Evolutionary conservation across 2,113 vertebrate species (phyloP), one percentile per base, ranked within the genome.

Genomic region (Corynorhinus townsendii): DNA sequence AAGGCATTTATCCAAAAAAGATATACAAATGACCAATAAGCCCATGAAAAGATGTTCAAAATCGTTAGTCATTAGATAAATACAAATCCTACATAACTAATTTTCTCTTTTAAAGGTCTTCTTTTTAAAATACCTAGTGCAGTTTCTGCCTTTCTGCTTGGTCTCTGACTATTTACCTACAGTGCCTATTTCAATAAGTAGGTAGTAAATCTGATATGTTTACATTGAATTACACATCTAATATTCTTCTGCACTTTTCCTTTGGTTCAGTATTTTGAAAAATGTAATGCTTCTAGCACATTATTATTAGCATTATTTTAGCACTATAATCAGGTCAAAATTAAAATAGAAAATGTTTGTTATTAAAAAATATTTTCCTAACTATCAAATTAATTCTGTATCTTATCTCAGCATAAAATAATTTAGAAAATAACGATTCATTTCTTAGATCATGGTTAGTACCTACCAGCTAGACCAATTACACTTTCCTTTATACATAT

Each of bases 341-440:
- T 86, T 86, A 69, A 92, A 92, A 77, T 81, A 16, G 11, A 81
- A 95, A 89, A 59, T 75, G 66, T 38, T 94, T 75, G 66, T 40
- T 94, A 87, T 56, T 91, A 19, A 66, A 86, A 94, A 69, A 35
- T 52, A 49, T 76, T 92, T 94, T 93, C 79, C 30, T 83, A 93
- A 89, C 59, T 38, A 66, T 86, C 3, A 62, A 40, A 14, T 85
- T 76, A 71, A 88, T n/a, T 95, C 90, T 94, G 5, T 72, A 47
- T 77, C 10, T 90, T 79, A 56, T 77, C 69, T 84, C 69, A 4
- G 56, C 2, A 6, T 72, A 43, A 64, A 73, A 85, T 66, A 76
- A 91, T 11, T 81, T 92, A 66, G 84, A 26, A 91, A 91, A 87
- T 59, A 80, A 52, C 2, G 22, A 77, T 87, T 94, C 6, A n/a